Evolutionary conservation across 2,888 invertebrate genomes (phyloP).

Genomic region (Ptilodon capucinus): DNA sequence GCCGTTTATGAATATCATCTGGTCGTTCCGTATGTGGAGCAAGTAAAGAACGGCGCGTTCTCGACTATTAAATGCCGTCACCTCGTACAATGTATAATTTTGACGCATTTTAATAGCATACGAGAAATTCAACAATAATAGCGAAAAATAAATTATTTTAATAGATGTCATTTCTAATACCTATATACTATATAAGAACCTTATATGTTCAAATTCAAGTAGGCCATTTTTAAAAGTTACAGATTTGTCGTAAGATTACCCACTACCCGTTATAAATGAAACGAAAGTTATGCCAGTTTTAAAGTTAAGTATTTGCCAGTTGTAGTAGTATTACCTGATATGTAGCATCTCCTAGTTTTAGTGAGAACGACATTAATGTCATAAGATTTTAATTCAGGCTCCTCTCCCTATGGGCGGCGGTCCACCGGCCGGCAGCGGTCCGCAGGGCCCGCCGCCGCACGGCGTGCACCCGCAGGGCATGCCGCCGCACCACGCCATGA

Average conservation of each 20-base stretch:
- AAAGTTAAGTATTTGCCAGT: too few species aligned
- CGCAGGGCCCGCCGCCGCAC: conserved; percentile 51
- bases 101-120: conserved; percentile 1
- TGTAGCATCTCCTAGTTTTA: too few species aligned
- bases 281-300: too few species aligned
- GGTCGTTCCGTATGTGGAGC: conserved; percentile 37
- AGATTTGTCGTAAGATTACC: too few species aligned
- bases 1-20: conserved; percentile 56
- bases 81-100: conserved; percentile 51
- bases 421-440: conserved; percentile 70
- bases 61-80: conserved; percentile 58
- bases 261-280: too few species aligned
- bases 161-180: conserved; percentile 9
- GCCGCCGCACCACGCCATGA: conserved; percentile 68
- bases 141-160: conserved; percentile 4
- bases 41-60: conserved; percentile 56
- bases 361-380: too few species aligned
- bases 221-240: too few species aligned
- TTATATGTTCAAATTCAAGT: conserved; percentile 11
- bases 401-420: conserved; percentile 73
- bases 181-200: too few species aligned
- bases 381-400: conserved; percentile 43
- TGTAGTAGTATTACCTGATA: too few species aligned
- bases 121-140: conserved; percentile 4
- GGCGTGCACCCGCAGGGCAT: too few species aligned